Evolutionary conservation across 2,888 invertebrate species (phyloP).

Genomic region (Sarcophaga carnaria): DNA sequence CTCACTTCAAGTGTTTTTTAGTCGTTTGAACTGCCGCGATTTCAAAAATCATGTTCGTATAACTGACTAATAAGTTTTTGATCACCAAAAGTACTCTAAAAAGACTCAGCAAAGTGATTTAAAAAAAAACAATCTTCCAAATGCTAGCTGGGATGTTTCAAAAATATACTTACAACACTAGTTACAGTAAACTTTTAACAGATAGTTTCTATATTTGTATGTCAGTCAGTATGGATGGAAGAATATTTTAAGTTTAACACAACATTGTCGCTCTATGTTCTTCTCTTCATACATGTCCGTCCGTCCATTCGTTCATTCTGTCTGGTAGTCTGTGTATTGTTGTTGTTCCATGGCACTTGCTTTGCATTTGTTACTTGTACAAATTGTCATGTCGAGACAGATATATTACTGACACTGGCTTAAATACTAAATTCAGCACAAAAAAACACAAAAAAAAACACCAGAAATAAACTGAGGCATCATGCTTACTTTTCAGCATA

Average conservation of each 20-base stretch:
- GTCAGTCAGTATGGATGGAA: neutral
- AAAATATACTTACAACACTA: neutral
- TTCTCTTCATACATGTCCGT: neutral
- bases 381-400: slow-evolving; percentile 70
- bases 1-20: too few relatives aligned
- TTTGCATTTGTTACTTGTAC: slow-evolving; percentile 67
- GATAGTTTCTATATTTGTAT: slow-evolving; percentile 35
- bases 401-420: slow-evolving; percentile 69
- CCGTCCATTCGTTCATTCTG: slow-evolving; percentile 4
- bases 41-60: too few relatives aligned
- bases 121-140: too few relatives aligned
- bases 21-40: too few relatives aligned
- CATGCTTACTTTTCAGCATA: slow-evolving; percentile 18
- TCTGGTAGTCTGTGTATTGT: slow-evolving; percentile 22
- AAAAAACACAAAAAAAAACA: slow-evolving; percentile 5
- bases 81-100: too few relatives aligned
- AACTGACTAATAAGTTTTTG: too few relatives aligned
- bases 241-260: neutral
- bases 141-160: too few relatives aligned
- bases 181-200: slow-evolving; percentile 40
- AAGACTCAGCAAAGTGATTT: too few relatives aligned
- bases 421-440: slow-evolving; percentile 48
- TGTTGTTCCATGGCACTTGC: slow-evolving; percentile 58
- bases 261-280: neutral
- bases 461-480: slow-evolving; percentile 34